Evolutionary conservation across 2,888 invertebrate genomes (phyloP).

Genomic region (Sinotaia quadrata): DNA sequence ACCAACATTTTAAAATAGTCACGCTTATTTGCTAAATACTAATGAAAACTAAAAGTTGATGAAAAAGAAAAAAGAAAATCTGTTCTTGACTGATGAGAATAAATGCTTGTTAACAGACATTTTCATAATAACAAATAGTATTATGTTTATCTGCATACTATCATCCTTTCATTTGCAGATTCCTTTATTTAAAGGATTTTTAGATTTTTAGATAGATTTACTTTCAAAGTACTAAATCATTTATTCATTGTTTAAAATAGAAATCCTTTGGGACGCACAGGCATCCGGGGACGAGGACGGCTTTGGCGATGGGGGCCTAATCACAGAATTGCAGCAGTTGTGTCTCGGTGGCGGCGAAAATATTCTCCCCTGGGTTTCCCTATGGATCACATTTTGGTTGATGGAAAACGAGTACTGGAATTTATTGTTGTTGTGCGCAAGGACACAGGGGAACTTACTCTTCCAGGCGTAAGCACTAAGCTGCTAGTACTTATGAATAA

Average conservation of each 20-base stretch:
- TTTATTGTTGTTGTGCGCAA: conserved; percentile 53
- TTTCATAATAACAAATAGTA: too few species aligned
- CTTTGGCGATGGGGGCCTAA: conserved; percentile 72
- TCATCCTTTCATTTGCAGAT: too few species aligned
- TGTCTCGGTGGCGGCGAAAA: conserved; percentile 67
- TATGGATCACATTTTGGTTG: conserved; percentile 49
- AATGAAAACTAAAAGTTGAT: too few species aligned
- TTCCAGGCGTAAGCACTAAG: conserved; percentile 58
- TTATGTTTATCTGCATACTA: too few species aligned
- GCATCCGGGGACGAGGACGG: conserved; percentile 67
- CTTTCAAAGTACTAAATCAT: background rate
- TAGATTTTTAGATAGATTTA: too few species aligned
- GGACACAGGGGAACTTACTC: conserved; percentile 43
- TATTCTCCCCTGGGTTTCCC: conserved; percentile 45
- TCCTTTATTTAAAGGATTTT: too few species aligned
- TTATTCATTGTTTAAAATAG: conserved; percentile 42
- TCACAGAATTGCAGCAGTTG: conserved; percentile 67
- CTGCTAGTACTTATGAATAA: too few species aligned
- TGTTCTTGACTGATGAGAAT: too few species aligned
- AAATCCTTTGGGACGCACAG: conserved; percentile 71
- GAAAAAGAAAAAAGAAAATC: too few species aligned
- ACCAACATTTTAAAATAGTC: too few species aligned
- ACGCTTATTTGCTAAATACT: too few species aligned
- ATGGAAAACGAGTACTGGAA: conserved; percentile 59
- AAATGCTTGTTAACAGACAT: too few species aligned